These are phyloP conservation scores for Palloptera scutellata DNA, from an alignment of 2,888 invertebrate genomes.

Conservation along the genomic window DNA sequence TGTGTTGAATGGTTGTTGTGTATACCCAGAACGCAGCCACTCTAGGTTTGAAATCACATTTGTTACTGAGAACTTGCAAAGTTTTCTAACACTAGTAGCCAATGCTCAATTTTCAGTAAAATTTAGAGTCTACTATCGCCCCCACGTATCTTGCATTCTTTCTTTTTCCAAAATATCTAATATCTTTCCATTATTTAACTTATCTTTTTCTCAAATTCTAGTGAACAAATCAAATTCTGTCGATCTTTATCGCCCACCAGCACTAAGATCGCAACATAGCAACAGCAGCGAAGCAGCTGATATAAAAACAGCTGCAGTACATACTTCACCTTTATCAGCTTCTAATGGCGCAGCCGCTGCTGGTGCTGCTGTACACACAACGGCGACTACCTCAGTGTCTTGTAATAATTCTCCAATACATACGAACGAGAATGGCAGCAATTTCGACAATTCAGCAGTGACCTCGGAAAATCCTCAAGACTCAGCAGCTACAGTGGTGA, in stretches of 20 bases:
- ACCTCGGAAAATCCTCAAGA: conserved; percentile 22
- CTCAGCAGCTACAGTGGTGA: conserved; percentile 3
- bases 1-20: too few species aligned
- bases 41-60: too few species aligned
- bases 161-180: too few species aligned
- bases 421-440: conserved; percentile 39
- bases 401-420: conserved; percentile 47
- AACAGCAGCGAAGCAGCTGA: conserved; percentile 41
- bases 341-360: conserved; percentile 12
- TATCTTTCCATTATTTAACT: too few species aligned
- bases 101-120: too few species aligned
- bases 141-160: too few species aligned
- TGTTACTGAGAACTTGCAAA: too few species aligned
- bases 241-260: conserved; percentile 68
- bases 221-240: conserved; percentile 57
- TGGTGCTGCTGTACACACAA: conserved; percentile 35
- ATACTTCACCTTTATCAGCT: conserved; percentile 32
- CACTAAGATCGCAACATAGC: conserved; percentile 55
- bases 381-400: conserved; percentile 41
- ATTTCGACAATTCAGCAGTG: conserved; percentile 32
- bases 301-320: neutral
- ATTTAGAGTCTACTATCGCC: too few species aligned
- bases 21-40: too few species aligned
- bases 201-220: conserved; percentile 19
- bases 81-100: too few species aligned